These are phyloP conservation scores for Bombyx mandarina DNA, from an alignment of 1,140 invertebrate species.

Conservation along the genomic window DNA sequence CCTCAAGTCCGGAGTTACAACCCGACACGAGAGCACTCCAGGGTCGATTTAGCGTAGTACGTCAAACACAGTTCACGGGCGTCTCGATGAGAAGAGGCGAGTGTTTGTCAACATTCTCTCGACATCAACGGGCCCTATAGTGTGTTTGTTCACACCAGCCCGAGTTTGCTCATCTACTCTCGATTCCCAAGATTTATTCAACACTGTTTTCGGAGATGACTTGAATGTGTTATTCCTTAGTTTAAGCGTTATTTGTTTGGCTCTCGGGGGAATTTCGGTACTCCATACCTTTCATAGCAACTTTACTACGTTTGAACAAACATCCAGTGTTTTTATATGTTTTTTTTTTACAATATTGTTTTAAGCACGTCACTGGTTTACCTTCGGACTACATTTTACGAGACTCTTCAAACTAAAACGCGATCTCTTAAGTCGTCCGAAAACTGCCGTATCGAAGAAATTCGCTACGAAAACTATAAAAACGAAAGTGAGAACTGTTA, in stretches of 20 bases:
- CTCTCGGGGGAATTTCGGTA: no score
- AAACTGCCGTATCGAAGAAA: slow-evolving; percentile 9
- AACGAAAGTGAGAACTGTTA: slow-evolving; percentile 16
- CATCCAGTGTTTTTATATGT: no score
- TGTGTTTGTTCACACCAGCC: slow-evolving; percentile 20
- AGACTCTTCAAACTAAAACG: background rate
- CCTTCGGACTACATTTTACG: background rate
- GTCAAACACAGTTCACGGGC: slow-evolving; percentile 24
- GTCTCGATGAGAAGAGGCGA: slow-evolving; percentile 11
- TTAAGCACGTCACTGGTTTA: background rate
- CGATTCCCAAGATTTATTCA: slow-evolving; percentile 18
- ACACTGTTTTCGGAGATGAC: slow-evolving; percentile 7
- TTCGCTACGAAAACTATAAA: slow-evolving; percentile 10
- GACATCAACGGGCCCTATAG: slow-evolving; percentile 20
- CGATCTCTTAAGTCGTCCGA: slow-evolving; percentile 2
- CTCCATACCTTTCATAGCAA: no score
- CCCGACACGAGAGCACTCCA: slow-evolving; percentile 16
- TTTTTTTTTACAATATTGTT: no score
- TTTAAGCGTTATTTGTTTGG: no score
- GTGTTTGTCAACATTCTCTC: slow-evolving; percentile 27
- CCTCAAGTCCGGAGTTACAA: background rate
- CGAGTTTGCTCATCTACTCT: slow-evolving; percentile 19
- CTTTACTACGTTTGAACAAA: no score
- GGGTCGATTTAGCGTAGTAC: slow-evolving; percentile 25
- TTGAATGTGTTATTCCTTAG: background rate